Evolutionary conservation across 1,140 invertebrate genomes (phyloP), one percentile per base, ranked within the genome.

Genomic region (Forficula auricularia): DNA sequence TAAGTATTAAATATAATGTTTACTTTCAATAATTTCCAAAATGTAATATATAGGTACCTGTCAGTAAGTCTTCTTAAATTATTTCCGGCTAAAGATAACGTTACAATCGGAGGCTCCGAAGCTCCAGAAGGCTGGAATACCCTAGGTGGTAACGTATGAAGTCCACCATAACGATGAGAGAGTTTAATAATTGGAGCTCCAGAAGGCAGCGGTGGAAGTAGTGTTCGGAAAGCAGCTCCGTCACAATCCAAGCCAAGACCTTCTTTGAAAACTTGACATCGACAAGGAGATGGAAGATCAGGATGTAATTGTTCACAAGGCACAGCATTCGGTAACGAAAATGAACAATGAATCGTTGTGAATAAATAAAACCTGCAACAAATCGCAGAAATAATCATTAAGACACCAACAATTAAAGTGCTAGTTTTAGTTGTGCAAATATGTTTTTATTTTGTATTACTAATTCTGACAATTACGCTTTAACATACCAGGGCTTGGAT

Each of bases 21-120:
- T 13, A 37, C 9, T 15, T 8, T 37, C 2, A 10, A n/a, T n/a
- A n/a, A 10, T n/a, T 1, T 38, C n/a, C n/a, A 14, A 16, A 3
- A 15, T 38, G 16, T 3, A 9, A 40, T 4, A 40, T 22, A 20
- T 20, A 40, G 22, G 1, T 16, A 46, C 44, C 78, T 71, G 49
- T 87, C 82, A 7, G 81, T 79, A 35, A 92, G 59, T 30, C 80
- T 66, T n/a, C 81, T 58, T 9, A 92, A 70, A 12, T 73, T 72
- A 60, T 91, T 91, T 38, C 77, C 69, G 0, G 82, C 22, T 10
- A 27, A 27, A 27, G 22, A 27, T 6, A 27, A 85, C 46, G 90
- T 72, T 57, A 90, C 86, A 15, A 91, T 56, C 33, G 67, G 73
- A 45, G 75, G 68, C 10, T 89, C 57, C 0, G 75, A 78, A 2